phyloP scores from a whole-genome alignment of 2,113 vertebrate genomes.

The Oryzias javanicus region DNA sequence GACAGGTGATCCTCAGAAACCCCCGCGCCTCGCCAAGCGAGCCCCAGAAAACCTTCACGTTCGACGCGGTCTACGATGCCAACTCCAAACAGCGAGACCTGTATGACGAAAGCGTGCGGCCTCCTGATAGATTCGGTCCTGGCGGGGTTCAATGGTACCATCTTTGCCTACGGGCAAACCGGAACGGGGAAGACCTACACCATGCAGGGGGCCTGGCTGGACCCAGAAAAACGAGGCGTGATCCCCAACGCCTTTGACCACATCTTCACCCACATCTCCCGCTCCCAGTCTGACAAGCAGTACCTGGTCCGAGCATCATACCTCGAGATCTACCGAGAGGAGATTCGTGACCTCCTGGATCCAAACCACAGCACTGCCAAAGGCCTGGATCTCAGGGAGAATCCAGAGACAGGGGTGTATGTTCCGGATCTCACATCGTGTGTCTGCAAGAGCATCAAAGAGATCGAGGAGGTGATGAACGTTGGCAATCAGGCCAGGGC shows the following conservation, averaged over 20 bases:
- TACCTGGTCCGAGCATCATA: conserved; percentile 96
- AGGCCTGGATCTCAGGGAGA: conserved; percentile 93
- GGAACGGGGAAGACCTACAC: conserved; percentile 98
- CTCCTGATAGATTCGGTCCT: conserved; percentile 90
- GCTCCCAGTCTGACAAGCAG: conserved; percentile 92
- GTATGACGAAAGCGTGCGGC: conserved; percentile 93
- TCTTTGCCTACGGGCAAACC: conserved; percentile 94
- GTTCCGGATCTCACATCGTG: conserved; percentile 95
- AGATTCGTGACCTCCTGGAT: conserved; percentile 89
- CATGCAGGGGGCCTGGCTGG: conserved; percentile 92
- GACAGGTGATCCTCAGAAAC: conserved; percentile 92
- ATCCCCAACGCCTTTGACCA: conserved; percentile 95
- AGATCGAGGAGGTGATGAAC: conserved; percentile 97
- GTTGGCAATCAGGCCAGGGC: conserved; percentile 91
- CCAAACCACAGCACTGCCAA: conserved; percentile 80
- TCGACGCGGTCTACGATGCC: conserved; percentile 93
- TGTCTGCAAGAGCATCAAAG: conserved; percentile 96
- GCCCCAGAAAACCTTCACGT: conserved; percentile 92
- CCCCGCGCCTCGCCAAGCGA: conserved; percentile 84
- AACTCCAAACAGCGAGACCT: conserved; percentile 89
- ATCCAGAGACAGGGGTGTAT: conserved; percentile 91
- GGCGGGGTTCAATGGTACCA: conserved; percentile 93
- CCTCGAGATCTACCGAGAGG: conserved; percentile 97
- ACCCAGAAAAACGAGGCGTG: conserved; percentile 88
- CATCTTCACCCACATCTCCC: conserved; percentile 97